These are phyloP conservation scores for Takifugu rubripes DNA, from an alignment of 2,797 vertebrate genomes.

Conservation along the genomic window DNA sequence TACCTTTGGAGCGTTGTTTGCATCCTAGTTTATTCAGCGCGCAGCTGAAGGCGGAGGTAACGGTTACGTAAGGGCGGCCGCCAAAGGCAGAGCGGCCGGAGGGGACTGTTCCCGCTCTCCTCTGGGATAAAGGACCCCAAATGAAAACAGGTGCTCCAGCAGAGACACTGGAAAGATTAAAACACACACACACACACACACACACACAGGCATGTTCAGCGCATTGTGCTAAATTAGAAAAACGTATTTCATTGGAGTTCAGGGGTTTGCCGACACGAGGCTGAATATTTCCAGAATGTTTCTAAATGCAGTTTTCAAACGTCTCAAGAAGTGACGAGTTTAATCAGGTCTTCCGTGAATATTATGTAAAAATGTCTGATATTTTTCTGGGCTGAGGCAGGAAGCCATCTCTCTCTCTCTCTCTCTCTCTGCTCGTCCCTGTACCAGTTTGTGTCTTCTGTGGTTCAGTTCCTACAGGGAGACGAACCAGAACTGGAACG, in stretches of 20 bases:
- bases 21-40: conserved; percentile 15
- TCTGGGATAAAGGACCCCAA: conserved; percentile 4
- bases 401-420: too few relatives aligned
- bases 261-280: conserved; percentile 21
- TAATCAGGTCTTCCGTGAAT: conserved; percentile 17
- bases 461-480: conserved; percentile 38
- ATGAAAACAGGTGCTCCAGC: conserved; percentile 7
- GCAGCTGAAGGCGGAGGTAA: conserved; percentile 24
- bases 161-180: conserved; percentile 2
- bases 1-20: conserved; percentile 37
- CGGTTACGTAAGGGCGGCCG: conserved; percentile 36
- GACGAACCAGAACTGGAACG: conserved; percentile 45
- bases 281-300: conserved; percentile 26
- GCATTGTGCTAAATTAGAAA: conserved; percentile 42
- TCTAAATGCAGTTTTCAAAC: conserved; percentile 10
- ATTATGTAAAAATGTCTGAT: too few relatives aligned
- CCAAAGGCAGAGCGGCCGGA: conserved; percentile 18
- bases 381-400: too few relatives aligned
- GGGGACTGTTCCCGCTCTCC: conserved; percentile 12
- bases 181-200: too few relatives aligned
- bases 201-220: conserved; percentile 22
- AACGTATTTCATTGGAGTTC: conserved; percentile 11
- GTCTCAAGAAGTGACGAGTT: conserved; percentile 26
- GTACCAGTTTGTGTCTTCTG: conserved; percentile 43
- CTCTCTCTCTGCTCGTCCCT: conserved; percentile 16